Percentiles rank a stretch among this genome's conserved stretches.
Conservation (phyloP, 1,140 invertebrate species). For the Drosophila nebulosa region DNA sequence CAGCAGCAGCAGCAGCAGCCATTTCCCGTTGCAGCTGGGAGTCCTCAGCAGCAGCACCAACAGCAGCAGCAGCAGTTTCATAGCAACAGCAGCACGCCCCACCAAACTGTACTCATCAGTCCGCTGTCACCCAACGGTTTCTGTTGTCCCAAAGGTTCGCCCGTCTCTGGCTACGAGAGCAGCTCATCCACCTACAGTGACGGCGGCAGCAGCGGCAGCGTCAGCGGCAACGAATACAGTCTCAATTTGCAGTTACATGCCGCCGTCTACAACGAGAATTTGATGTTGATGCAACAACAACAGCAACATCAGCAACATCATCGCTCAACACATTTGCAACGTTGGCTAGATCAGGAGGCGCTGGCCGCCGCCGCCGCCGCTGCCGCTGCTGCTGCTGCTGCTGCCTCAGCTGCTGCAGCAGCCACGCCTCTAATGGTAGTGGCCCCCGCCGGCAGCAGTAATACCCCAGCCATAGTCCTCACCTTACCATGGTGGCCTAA, state of each 20-base stretch:
- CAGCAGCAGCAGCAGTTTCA: conserved; percentile 4
- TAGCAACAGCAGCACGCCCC: conserved; percentile 54
- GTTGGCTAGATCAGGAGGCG: conserved; percentile 63
- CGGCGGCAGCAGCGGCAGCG: conserved; percentile 42
- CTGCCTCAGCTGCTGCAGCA: background rate
- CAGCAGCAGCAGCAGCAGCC: conserved; percentile 35
- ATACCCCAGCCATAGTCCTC: conserved; percentile 13
- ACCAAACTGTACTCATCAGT: conserved; percentile 50
- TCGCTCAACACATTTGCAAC: conserved; percentile 45
- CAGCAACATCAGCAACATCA: conserved; percentile 51
- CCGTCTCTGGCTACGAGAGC: conserved; percentile 78
- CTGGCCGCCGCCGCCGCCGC: conserved; percentile 28
- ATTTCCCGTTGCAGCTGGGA: conserved; percentile 61
- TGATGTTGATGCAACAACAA: conserved; percentile 60
- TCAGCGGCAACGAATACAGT: conserved; percentile 68
- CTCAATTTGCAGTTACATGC: conserved; percentile 83
- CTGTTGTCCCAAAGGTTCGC: conserved; percentile 74
- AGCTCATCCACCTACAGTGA: conserved; percentile 80
- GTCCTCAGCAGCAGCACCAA: conserved; percentile 39
- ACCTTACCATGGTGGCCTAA: conserved; percentile 54
- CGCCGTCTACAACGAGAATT: conserved; percentile 82
- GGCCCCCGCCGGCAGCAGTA: conserved; percentile 5
- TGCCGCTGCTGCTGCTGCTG: conserved; percentile 13
- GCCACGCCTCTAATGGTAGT: conserved; percentile 1
- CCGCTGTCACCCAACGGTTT: conserved; percentile 64